Percentiles rank a stretch among this genome's conserved stretches.
Evolutionary conservation across 2,797 vertebrate genomes (phyloP).

Genomic region (Rhynchonycteris naso): DNA sequence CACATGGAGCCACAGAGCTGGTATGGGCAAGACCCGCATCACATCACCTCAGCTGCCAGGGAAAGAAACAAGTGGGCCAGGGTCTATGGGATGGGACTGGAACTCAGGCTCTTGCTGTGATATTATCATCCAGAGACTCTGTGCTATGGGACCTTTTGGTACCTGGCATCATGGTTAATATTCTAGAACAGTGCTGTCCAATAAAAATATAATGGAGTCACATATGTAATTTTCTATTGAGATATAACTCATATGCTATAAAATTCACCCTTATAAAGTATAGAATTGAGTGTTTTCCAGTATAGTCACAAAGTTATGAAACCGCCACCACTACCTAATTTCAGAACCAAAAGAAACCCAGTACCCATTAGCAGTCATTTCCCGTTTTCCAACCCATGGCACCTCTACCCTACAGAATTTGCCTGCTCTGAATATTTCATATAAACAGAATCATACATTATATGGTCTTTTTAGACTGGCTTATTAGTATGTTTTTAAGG

Average conservation of each 20-base stretch:
- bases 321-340: neutral
- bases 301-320: neutral
- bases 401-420: neutral
- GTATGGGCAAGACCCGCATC: neutral
- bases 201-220: conserved; percentile 2
- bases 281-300: neutral
- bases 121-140: neutral
- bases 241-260: neutral
- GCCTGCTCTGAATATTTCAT: neutral
- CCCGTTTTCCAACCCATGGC: neutral
- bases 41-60: neutral
- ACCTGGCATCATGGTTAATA: neutral
- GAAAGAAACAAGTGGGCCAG: neutral
- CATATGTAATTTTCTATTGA: neutral
- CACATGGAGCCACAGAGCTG: neutral
- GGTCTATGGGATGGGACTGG: neutral
- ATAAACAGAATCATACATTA: neutral
- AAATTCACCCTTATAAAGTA: neutral
- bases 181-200: neutral
- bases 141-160: neutral
- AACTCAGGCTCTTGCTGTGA: neutral
- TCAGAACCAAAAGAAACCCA: neutral
- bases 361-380: neutral
- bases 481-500: neutral
- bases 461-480: neutral